Conservation (phyloP, 2,113 vertebrate genomes). For the Mionectes macconnelli region DNA sequence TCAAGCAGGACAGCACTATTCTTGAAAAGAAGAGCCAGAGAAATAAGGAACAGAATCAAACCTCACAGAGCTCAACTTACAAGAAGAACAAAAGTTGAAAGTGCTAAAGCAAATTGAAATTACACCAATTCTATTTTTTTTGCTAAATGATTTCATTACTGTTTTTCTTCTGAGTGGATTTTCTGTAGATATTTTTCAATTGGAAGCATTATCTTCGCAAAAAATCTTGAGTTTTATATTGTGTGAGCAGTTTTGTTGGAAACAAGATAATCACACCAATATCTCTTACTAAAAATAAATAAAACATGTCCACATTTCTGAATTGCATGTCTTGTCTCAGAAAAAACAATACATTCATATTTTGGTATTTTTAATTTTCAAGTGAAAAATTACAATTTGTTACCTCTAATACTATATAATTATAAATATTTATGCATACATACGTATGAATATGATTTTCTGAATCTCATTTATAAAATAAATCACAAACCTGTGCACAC, state of each 20-base stretch:
- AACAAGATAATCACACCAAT: background rate
- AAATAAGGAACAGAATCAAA: background rate
- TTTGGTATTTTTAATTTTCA: background rate
- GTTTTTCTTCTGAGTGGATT: background rate
- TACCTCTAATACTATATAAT: background rate
- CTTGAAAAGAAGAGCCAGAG: slow-evolving; percentile 19
- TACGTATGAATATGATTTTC: background rate
- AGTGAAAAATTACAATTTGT: background rate
- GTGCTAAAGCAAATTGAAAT: background rate
- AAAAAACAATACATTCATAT: background rate
- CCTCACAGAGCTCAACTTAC: background rate
- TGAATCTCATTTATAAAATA: background rate
- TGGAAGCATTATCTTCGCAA: background rate
- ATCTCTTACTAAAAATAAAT: background rate
- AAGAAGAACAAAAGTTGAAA: background rate
- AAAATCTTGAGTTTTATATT: background rate
- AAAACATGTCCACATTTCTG: background rate
- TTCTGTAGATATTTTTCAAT: background rate
- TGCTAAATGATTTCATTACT: background rate
- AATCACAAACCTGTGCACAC: background rate
- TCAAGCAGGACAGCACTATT: slow-evolving; percentile 25
- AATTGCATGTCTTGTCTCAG: background rate
- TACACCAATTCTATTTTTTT: background rate
- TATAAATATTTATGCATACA: background rate
- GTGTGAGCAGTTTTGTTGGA: background rate